Evolutionary conservation across 2,113 vertebrate genomes (phyloP), one percentile per base, ranked within the genome.

Genomic region (Cavia aperea): DNA sequence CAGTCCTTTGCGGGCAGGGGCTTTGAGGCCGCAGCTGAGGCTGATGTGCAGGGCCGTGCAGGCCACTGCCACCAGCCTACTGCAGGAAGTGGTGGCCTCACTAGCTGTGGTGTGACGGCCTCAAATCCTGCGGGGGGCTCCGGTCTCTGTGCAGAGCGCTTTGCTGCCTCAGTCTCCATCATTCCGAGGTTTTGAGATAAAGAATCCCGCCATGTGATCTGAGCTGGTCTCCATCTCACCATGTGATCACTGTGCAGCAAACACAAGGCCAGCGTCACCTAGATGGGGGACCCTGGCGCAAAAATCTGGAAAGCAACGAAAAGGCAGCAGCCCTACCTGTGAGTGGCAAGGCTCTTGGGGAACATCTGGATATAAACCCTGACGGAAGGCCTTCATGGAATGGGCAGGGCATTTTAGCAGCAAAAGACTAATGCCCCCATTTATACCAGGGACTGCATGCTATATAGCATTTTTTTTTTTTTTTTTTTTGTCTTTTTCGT

Each of bases 121-220:
- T 1, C 31, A 2, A 13, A 29, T 26, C 21, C 12, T 14, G 5
- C 0, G 4, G 46, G 26, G 43, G 43, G 13, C 12, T 3, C 26
- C 24, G 14, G 43, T 29, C 73, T 77, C 43, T 29, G 72, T 3
- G 2, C 24, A 24, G 73, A 16, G 14, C 73, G 2, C 73, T 77
- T 75, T 77, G 72, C 73, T 77, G 72, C 73, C 46, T 43, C 26
- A 46, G 43, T 49, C 12, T 77, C 26, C 26, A 31, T 26, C 13
- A 16, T 31, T 31, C 26, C 14, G 6, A 26, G 15, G 14, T 26
- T 43, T 26, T 78, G 26, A 78, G 73, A 77, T 24, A 18, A 26
- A 39, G 39, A 39, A 7, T 77, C 73, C 49, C 4, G 2, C 75
- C 7, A 10, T 73, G 75, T 51, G 18, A 46, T 18, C 13, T 26